Conservation (phyloP, 2,888 invertebrate genomes). For the Hymenopus coronatus region DNA sequence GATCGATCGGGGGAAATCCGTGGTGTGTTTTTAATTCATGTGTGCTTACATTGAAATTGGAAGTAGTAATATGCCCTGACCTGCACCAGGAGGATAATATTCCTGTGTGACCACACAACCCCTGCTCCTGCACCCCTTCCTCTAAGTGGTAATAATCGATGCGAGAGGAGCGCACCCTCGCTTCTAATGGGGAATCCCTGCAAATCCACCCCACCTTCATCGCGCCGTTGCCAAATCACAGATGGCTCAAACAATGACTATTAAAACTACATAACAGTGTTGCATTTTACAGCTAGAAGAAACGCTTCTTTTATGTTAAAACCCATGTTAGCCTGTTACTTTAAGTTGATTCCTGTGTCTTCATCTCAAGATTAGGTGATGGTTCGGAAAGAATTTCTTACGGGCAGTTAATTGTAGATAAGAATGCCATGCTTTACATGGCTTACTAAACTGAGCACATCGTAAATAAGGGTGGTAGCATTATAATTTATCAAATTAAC, state of each 20-base stretch:
- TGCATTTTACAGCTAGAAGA: neutral
- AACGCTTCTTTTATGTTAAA: neutral
- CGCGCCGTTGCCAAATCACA: conserved; percentile 31
- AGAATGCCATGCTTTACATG: neutral
- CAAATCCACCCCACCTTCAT: conserved; percentile 10
- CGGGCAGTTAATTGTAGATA: neutral
- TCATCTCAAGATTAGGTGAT: neutral
- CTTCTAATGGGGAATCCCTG: conserved; percentile 34
- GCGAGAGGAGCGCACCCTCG: conserved; percentile 20
- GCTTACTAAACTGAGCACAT: too few species aligned
- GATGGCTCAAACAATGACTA: neutral
- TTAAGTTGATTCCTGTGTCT: too few species aligned
- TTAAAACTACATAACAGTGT: neutral
- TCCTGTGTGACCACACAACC: neutral
- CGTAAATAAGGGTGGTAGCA: too few species aligned
- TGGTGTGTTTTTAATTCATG: neutral
- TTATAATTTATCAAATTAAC: too few species aligned
- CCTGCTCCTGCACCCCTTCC: conserved; percentile 7
- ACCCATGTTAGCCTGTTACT: too few species aligned
- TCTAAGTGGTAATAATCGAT: conserved; percentile 35
- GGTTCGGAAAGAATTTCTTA: neutral
- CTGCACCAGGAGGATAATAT: neutral
- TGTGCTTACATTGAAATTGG: neutral
- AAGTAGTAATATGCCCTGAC: neutral
- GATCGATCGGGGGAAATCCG: neutral